Evolutionary conservation across 1,140 invertebrate species (phyloP), one percentile per base, ranked within the genome.

Genomic region (Psix sp.): DNA sequence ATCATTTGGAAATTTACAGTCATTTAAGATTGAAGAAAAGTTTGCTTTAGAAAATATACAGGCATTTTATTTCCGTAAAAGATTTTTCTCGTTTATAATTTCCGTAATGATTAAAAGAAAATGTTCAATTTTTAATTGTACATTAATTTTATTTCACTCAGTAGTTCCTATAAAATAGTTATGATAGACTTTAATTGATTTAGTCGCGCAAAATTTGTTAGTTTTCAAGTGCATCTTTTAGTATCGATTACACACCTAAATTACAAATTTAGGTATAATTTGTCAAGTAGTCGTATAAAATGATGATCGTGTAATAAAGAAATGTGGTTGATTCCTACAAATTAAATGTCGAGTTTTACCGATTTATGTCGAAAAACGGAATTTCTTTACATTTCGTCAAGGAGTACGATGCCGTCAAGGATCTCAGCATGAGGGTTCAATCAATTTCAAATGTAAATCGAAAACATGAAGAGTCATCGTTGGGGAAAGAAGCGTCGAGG

Each of bases 371-470:
- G 56, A 45, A 48, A 71, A 77, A 62, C 46, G 65, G 46, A 46
- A 76, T 77, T 72, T 70, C 70, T 77, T 70, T 57, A 65, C 72
- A 65, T 59, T 68, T 63, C 48, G 63, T 54, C 57, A 63, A 68
- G 51, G 45, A 62, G 62, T 40, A 57, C 43, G 63, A 56, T 60
- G 57, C 51, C 45, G 57, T 60, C 42, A 14, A 62, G 46, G 26
- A 59, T 68, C 65, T 65, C 51, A 60, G 36, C 45, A 6, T 24
- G 71, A 60, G 65, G 48, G 62, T 72, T 77, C 75, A 45, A 80
- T 79, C 77, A 77, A 79, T 79, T 70, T 62, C 71, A 29, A 78
- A 80, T 80, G 79, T 76, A 79, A 80, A 78, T 78, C 66, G 75
- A 60, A 63, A 59, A 51, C 48, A 59, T 67, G 76, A 75, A 78